Conservation (phyloP, 2,888 invertebrate genomes). For the Achlya flavicornis region DNA sequence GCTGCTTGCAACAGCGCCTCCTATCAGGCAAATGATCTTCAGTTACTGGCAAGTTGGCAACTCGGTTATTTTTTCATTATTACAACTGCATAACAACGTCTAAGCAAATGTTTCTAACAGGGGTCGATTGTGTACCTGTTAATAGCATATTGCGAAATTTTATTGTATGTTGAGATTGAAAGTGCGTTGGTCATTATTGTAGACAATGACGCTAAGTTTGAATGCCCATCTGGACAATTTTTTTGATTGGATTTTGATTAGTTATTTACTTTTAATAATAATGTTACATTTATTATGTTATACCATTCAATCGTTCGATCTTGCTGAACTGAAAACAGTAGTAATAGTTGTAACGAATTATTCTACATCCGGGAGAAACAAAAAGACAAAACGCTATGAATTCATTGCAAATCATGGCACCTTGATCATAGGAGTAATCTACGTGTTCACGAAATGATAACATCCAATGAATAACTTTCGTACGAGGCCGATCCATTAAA, state of each 20-base stretch:
- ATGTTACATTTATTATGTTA: background rate
- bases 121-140: conserved; percentile 66
- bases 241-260: conserved; percentile 1
- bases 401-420: conserved; percentile 22
- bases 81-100: conserved; percentile 55
- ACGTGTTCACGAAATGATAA: conserved; percentile 72
- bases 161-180: conserved; percentile 51
- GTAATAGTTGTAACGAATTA: too few relatives aligned
- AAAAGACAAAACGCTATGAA: background rate
- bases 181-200: conserved; percentile 48
- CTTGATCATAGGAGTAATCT: conserved; percentile 62
- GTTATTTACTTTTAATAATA: background rate
- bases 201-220: conserved; percentile 22
- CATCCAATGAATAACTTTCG: conserved; percentile 78
- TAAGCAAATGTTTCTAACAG: conserved; percentile 63
- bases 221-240: background rate
- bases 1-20: conserved; percentile 53
- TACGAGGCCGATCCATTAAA: conserved; percentile 65
- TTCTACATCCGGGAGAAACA: background rate
- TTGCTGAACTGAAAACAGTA: background rate
- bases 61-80: conserved; percentile 51
- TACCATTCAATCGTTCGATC: background rate
- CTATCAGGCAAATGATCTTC: conserved; percentile 63
- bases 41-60: conserved; percentile 27
- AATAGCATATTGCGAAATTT: conserved; percentile 67